Percentiles rank a stretch among this genome's conserved stretches.
phyloP scores from a whole-genome alignment of 2,797 vertebrate genomes.

The Fratercula arctica region DNA sequence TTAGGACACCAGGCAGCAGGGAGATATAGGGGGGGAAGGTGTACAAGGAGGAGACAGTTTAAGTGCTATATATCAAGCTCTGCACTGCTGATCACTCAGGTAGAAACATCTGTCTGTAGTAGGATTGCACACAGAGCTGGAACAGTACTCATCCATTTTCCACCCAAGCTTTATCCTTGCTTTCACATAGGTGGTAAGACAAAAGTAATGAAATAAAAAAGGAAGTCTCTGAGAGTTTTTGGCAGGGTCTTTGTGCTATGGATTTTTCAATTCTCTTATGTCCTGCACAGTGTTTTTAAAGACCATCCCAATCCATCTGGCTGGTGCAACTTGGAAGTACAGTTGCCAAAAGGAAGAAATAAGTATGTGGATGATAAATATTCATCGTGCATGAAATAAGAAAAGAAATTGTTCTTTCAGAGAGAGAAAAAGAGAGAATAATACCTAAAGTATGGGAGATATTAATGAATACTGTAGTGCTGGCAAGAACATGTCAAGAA shows the following conservation, averaged over 20 bases:
- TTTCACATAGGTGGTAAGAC: not conserved
- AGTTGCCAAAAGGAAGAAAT: not conserved
- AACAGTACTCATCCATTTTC: not conserved
- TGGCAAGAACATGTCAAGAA: not conserved
- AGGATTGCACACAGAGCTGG: not conserved
- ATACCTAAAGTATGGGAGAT: not conserved
- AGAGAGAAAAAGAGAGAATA: not conserved
- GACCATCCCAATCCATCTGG: not conserved
- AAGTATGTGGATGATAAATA: slow-evolving; percentile 7
- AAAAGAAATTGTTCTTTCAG: not conserved
- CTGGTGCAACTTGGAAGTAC: not conserved
- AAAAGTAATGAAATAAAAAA: not conserved
- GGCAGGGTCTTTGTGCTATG: not conserved
- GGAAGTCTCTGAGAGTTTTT: not conserved
- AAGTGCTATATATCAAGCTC: not conserved
- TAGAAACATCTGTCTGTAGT: not conserved
- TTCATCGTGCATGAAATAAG: not conserved
- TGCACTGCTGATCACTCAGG: not conserved
- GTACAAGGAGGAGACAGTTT: not conserved
- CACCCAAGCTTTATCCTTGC: not conserved
- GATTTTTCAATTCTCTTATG: not conserved
- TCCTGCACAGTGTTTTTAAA: not conserved
- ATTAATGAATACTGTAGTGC: not conserved
- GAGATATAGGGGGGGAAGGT: not conserved
- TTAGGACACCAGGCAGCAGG: not conserved